A percentile compares a stretch with the other conserved stretches of the same genome.
Evolutionary conservation across 2,797 vertebrate genomes (phyloP).

Genomic region (Centroberyx gerrardi): DNA sequence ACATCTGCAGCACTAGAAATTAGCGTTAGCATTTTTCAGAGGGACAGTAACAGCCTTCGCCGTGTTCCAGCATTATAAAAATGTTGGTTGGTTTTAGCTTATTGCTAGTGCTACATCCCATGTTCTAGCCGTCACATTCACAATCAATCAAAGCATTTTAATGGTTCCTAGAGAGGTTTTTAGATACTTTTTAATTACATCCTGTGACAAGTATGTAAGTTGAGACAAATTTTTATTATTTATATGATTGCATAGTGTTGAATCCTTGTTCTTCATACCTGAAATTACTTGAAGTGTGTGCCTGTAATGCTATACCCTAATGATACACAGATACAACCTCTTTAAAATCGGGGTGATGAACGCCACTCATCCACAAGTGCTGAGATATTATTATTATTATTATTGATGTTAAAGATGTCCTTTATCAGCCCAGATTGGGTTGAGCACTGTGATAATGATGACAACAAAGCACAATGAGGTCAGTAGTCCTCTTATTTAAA

Average conservation of each 20-base stretch:
- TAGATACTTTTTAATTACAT: constrained; percentile 22
- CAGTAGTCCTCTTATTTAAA: constrained; percentile 8
- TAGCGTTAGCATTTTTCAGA: not conserved
- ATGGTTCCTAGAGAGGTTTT: constrained; percentile 49
- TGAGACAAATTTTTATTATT: constrained; percentile 29
- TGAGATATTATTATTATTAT: not conserved
- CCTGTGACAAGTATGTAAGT: constrained; percentile 32
- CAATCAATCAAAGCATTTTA: constrained; percentile 39
- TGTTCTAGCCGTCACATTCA: constrained; percentile 35
- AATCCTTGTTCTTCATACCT: constrained; percentile 69
- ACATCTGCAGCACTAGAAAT: not conserved
- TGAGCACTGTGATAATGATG: constrained; percentile 42
- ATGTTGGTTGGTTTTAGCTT: not conserved
- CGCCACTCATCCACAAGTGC: constrained; percentile 15
- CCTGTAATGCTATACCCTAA: constrained; percentile 54
- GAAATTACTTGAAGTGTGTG: constrained; percentile 86
- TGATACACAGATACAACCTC: constrained; percentile 13
- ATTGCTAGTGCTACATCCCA: constrained; percentile 22
- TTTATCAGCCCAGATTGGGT: constrained; percentile 6
- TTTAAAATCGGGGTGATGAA: not conserved
- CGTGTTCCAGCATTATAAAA: not conserved
- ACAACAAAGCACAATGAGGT: constrained; percentile 51
- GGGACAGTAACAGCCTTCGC: not conserved
- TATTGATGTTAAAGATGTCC: constrained; percentile 20
- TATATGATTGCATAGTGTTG: constrained; percentile 47